A percentile compares a stretch with the other conserved stretches of the same genome.
Evolutionary conservation across 2,888 invertebrate species (phyloP).

Genomic region (Busseola fusca): DNA sequence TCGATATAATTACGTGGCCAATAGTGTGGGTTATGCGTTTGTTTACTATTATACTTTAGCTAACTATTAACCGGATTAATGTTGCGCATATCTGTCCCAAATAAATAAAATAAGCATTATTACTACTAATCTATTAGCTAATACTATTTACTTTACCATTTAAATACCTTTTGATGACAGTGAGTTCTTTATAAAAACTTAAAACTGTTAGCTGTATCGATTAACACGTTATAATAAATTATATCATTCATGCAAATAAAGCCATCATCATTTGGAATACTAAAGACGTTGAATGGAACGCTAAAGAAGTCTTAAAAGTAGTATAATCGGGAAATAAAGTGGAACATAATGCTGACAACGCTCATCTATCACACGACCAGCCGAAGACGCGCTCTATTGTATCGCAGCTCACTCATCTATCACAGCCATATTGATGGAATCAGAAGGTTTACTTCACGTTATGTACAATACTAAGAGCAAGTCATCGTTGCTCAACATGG

Average conservation of each 20-base stretch:
- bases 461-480: background rate
- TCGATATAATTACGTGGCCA: too few relatives aligned
- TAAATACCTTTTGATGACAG: background rate
- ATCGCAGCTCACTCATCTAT: slow-evolving; percentile 19
- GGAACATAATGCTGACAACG: slow-evolving; percentile 37
- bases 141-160: background rate
- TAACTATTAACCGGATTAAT: too few relatives aligned
- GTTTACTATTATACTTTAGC: too few relatives aligned
- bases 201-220: background rate
- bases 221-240: background rate
- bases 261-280: background rate
- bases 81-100: too few relatives aligned
- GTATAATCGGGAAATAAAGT: slow-evolving; percentile 48
- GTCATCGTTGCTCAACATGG: background rate
- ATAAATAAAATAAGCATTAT: background rate
- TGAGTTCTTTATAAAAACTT: background rate
- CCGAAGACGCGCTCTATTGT: slow-evolving; percentile 40
- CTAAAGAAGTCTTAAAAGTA: slow-evolving; percentile 34
- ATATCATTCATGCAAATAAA: slow-evolving; percentile 16
- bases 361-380: slow-evolving; percentile 55
- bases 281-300: slow-evolving; percentile 22
- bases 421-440: background rate
- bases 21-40: too few relatives aligned
- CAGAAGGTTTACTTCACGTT: slow-evolving; percentile 26
- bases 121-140: background rate